Evolutionary conservation across 2,797 vertebrate genomes (phyloP).

Genomic region (Dromococcyx pavoninus): DNA sequence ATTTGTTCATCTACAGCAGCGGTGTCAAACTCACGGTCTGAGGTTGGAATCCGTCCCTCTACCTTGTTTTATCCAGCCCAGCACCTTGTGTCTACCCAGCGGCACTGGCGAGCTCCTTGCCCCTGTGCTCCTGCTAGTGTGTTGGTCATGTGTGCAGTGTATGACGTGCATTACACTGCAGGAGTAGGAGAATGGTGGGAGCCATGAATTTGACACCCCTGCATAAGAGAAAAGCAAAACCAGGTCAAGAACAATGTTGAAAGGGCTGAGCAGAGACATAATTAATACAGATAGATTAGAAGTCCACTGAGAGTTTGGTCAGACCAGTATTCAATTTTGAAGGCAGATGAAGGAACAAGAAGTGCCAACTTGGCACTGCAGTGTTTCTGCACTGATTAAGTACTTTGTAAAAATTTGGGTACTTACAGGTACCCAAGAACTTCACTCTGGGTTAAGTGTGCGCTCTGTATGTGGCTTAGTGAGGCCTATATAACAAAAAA

Average conservation of each 20-base stretch:
- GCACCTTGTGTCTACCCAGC: no score
- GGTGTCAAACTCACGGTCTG: no score
- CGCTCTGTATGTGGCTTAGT: background rate
- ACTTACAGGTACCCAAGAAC: background rate
- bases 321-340: background rate
- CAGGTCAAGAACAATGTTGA: background rate
- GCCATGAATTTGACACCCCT: no score
- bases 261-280: background rate
- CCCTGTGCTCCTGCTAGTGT: no score
- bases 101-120: no score
- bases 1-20: background rate
- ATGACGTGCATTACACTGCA: no score
- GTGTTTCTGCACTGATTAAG: background rate
- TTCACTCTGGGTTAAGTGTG: background rate
- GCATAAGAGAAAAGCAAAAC: background rate
- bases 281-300: background rate
- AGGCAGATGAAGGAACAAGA: background rate
- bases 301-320: background rate
- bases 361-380: background rate
- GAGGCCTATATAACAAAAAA: fast-evolving
- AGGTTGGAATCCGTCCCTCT: no score
- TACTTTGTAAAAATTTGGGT: conserved; percentile 31
- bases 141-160: no score
- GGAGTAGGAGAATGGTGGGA: no score
- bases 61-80: no score